Base-by-base conservation (phyloP, 2,888 invertebrate genomes). In the Tanytarsus gracilentus region DNA sequence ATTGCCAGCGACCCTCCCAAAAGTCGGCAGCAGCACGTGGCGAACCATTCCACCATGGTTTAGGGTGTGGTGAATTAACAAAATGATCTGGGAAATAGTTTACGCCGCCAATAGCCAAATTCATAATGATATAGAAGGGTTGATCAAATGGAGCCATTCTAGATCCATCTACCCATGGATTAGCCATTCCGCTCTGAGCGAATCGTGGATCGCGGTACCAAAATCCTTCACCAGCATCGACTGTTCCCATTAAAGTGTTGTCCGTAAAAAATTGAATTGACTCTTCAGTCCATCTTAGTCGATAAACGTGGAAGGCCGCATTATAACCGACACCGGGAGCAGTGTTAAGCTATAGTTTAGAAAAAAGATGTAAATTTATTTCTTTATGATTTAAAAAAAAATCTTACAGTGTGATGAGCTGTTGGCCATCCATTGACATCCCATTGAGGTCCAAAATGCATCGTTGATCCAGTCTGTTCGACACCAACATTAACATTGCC, bases 91-190 rank as follows among this genome's bases (percentile, higher is more conserved):
- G 81, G 75, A 84, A 84, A 70, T 76, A 84, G 59, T 77, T 78
- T 2, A 77, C 77, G 25, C 85, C 85, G 6, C 85, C 85, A 18
- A 83, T 79, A 62, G 85, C 85, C 62, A 85, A 65, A 69, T 84
- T 85, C 63, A 85, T 72, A 56, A 85, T 77, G 30, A 86, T 66
- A 70, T 80, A 79, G 70, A 81, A 82, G 77, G 81, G 78, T 68
- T 82, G 77, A 68, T 84, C 84, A 65, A 84, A 84, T 3, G 84
- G 84, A 16, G 84, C 83, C 81, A 83, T 81, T 66, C 76, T 78
- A 25, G 71, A 69, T 50, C 75, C 78, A n/a, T 39, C 27, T 55
- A 73, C 71, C 82, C 82, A 82, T 4, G 80, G 80, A 68, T 82
- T 83, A 9, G 72, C 68, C 14, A 77, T 67, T 58, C 73, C 75